Percentiles rank a stretch among this genome's conserved stretches.
phyloP scores from a whole-genome alignment of 2,888 invertebrate genomes.

The Gonocerus acuteangulatus region DNA sequence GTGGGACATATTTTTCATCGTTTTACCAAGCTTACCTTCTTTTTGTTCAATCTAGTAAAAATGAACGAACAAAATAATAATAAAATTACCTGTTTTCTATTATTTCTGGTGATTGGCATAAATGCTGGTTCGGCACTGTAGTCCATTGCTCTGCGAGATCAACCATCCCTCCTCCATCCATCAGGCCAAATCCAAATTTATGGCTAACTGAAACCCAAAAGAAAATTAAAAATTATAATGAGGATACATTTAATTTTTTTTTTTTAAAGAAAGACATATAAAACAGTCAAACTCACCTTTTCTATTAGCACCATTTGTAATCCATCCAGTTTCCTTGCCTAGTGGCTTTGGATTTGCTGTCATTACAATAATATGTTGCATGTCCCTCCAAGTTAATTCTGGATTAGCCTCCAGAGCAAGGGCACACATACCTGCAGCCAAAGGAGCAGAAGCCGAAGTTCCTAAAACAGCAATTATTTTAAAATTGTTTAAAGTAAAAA shows the following conservation, averaged over 20 bases:
- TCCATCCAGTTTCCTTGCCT: constrained; percentile 50
- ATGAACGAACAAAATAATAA: too few relatives aligned
- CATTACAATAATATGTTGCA: constrained; percentile 52
- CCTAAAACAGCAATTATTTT: constrained; percentile 39
- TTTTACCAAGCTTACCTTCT: too few relatives aligned
- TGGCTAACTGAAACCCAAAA: constrained; percentile 46
- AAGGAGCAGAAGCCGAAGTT: constrained; percentile 49
- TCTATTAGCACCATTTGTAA: constrained; percentile 51
- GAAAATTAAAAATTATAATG: not conserved
- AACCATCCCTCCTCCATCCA: constrained; percentile 53
- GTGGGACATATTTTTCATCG: too few relatives aligned
- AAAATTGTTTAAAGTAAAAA: not conserved
- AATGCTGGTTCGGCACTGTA: constrained; percentile 50
- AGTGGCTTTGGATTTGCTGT: constrained; percentile 49
- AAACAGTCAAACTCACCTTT: too few relatives aligned
- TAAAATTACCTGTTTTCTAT: constrained; percentile 43
- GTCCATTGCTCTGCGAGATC: constrained; percentile 50
- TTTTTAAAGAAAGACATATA: too few relatives aligned
- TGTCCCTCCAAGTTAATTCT: constrained; percentile 54
- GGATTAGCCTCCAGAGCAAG: constrained; percentile 51
- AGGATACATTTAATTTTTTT: not conserved
- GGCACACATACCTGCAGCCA: constrained; percentile 50
- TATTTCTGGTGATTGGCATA: constrained; percentile 46
- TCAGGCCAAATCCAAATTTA: constrained; percentile 55
- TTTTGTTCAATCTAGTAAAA: too few relatives aligned